Evolutionary conservation across 2,888 invertebrate species (phyloP), one percentile per base, ranked within the genome.

Genomic region (Sphaerophoria rueppellii): DNA sequence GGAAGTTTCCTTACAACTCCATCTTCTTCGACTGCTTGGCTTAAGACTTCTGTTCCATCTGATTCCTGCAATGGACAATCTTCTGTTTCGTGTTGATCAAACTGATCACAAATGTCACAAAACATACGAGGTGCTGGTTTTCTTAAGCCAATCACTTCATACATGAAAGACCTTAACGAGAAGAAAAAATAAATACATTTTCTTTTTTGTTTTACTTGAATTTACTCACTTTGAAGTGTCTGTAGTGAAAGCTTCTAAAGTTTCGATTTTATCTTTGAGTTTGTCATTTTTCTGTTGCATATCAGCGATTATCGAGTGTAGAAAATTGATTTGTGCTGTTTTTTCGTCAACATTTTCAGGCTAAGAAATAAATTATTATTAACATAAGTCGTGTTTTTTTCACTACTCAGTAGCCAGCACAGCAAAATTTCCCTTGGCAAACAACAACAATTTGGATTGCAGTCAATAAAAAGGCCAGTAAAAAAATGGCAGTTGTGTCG

Each of bases 31-130:
- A 7, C 16, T 12, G 32, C 34, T 89, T 87, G 91, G 89, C 87
- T 89, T 24, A 88, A 90, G 48, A 93, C 92, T 4, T 79, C 75
- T 69, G 93, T 93, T 69, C 93, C 94, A 67, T 94, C 94, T 54
- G 93, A 94, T 16, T 95, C 95, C 92, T 98, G 98, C 60, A 94
- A 93, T 43, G 98, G 98, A 91, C 99, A 99, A 90, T 99, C 99
- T 91, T 99, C 99, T 0, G 99, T 99, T 91, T 99, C 98, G 91
- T 99, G 99, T 75, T 95, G 93, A 93, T 99, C 99, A 93, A 99
- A 99, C 91, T 95, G 94, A 93, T 99, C 99, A 92, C 99, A 99
- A 89, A 98, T 99, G 93, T 99, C 99, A 93, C 99, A 99, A 93
- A 97, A 99, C 89, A 96, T 92, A 34, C 99, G 95, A 54, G 97